Percentiles rank a stretch among this genome's conserved stretches.
Evolutionary conservation across 1,140 invertebrate genomes (phyloP).

Genomic region (Trissolcus basalis): DNA sequence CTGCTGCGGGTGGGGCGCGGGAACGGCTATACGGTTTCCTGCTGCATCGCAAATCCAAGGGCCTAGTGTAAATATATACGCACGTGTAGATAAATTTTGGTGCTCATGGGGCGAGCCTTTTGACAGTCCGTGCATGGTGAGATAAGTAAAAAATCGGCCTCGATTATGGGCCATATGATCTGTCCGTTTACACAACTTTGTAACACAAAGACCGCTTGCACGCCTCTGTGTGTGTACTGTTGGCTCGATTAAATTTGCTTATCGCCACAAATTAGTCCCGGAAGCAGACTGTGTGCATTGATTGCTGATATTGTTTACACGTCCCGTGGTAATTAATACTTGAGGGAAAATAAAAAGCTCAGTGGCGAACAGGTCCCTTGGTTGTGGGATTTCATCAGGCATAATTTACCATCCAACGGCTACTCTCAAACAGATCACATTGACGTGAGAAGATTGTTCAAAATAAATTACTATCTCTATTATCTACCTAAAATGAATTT

Average conservation of each 20-base stretch:
- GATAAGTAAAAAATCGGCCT: constrained; percentile 47
- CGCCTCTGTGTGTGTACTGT: neutral
- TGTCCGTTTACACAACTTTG: constrained; percentile 8
- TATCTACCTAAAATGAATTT: too few relatives aligned
- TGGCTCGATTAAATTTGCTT: constrained; percentile 3
- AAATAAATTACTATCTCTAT: too few relatives aligned
- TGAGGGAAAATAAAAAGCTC: constrained; percentile 1
- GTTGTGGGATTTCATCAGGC: too few relatives aligned
- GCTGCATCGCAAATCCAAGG: constrained; percentile 46
- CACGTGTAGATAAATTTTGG: constrained; percentile 25
- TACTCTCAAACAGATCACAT: too few relatives aligned
- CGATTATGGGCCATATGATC: constrained; percentile 56
- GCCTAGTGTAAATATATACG: constrained; percentile 53
- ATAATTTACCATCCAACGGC: too few relatives aligned
- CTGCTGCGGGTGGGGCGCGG: constrained; percentile 68
- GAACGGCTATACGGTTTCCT: constrained; percentile 50
- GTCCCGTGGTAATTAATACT: constrained; percentile 15
- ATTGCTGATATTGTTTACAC: constrained; percentile 14
- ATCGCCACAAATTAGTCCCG: constrained; percentile 7
- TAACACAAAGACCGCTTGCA: constrained; percentile 1
- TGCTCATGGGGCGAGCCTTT: constrained; percentile 24
- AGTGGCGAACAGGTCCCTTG: too few relatives aligned
- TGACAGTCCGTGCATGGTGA: constrained; percentile 34
- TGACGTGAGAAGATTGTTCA: too few relatives aligned
- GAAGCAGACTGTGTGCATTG: constrained; percentile 8